Evolutionary conservation across 2,113 vertebrate genomes (phyloP).

Genomic region (Turdus rufiventris): DNA sequence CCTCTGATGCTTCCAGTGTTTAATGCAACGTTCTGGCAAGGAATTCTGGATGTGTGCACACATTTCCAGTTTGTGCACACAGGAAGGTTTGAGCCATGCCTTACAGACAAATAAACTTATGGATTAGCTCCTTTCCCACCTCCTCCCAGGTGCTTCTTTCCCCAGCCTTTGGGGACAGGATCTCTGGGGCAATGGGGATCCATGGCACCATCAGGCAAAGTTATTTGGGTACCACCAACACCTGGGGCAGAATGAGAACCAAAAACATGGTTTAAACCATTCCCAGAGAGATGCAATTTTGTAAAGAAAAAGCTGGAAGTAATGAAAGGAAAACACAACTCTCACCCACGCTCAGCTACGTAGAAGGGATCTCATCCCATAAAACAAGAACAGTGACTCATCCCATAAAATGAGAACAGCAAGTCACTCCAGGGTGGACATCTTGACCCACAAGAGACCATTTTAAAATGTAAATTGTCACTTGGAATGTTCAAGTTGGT

Average conservation of each 20-base stretch:
- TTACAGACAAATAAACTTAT: background rate
- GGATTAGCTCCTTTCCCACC: background rate
- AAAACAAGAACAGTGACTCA: background rate
- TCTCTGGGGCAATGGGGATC: background rate
- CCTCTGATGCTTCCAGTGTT: background rate
- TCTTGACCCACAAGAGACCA: background rate
- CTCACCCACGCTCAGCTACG: background rate
- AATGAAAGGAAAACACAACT: background rate
- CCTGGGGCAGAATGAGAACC: background rate
- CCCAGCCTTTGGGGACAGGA: background rate
- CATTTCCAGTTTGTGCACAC: background rate
- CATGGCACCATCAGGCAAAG: no score
- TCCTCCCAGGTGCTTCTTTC: background rate
- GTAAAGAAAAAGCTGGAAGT: background rate
- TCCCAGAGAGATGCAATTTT: background rate
- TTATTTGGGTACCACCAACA: background rate
- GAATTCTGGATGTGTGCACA: background rate
- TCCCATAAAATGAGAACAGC: background rate
- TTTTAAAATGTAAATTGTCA: background rate
- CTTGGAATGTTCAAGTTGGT: background rate
- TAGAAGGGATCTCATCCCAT: background rate
- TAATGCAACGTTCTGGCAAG: rapidly evolving
- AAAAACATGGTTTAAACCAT: background rate
- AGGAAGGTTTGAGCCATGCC: background rate
- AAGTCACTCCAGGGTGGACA: background rate